Evolutionary conservation across 2,888 invertebrate species (phyloP), one percentile per base, ranked within the genome.

Genomic region (Theristus sp.): DNA sequence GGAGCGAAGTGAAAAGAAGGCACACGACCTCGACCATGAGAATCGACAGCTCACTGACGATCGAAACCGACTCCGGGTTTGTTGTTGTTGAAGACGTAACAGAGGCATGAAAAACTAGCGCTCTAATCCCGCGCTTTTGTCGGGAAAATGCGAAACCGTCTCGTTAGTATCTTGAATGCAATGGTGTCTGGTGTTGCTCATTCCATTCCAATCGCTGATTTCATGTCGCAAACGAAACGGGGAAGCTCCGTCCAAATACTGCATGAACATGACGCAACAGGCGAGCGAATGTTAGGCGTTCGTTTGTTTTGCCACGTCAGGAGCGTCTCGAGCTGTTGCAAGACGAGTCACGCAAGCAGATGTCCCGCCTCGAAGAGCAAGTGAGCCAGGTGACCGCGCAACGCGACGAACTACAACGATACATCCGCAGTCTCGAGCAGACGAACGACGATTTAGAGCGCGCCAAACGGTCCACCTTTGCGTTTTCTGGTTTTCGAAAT

Each of bases 381-480:
- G 70, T 80, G 38, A 69, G 73, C 17, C 75, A 79, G 65, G 75
- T 78, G 57, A 75, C 74, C 62, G 73, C 73, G 52, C 76, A 77
- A 60, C 79, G 78, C 66, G 81, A 81, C 63, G 78, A 80, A 64
- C 74, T 89, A 74, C 82, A 83, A 62, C 83, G 84, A 67, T 89
- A 90, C 74, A 84, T 94, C 66, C 81, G 94, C 67, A 88, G 90
- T 76, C 78, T 96, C 70, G 94, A 96, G 77, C 94, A 94, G 77
- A 87, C 88, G 73, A 96, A 96, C 79, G 96, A 96, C 80, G 94
- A 96, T 79, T 79, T 96, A 69, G 94, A 96, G 80, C 81, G 94
- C 75, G 86, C 89, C 38, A 88, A 93, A 75, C 83, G 93, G 84
- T 78, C 67, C 62, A 58, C 59, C 10, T 54, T 24, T 25, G 3